phyloP scores from a whole-genome alignment of 2,888 invertebrate species.

The Eilema caniola region DNA sequence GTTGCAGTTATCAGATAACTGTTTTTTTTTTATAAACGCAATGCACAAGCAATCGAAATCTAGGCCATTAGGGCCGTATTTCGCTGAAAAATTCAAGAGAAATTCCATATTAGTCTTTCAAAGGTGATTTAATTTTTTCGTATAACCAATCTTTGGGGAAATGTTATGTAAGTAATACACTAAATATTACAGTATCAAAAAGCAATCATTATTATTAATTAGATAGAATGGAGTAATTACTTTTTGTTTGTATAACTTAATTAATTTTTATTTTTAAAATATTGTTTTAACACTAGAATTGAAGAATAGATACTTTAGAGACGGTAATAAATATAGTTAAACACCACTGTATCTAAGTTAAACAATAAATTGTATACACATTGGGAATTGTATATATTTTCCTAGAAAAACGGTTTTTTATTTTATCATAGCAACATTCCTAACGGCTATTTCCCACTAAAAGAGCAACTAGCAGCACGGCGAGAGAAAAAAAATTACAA shows the following conservation, averaged over 20 bases:
- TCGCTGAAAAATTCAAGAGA: background rate
- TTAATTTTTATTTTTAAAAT: background rate
- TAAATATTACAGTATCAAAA: background rate
- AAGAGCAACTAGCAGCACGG: no score
- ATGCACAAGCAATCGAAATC: background rate
- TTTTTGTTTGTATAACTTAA: background rate
- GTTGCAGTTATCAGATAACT: background rate
- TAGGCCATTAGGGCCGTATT: background rate
- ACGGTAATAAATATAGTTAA: background rate
- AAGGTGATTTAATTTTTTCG: background rate
- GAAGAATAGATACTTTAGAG: background rate
- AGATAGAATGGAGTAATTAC: background rate
- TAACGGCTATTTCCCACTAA: no score
- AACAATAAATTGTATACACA: conserved; percentile 16
- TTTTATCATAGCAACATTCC: background rate
- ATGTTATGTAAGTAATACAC: background rate
- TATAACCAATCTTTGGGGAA: background rate
- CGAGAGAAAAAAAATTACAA: no score
- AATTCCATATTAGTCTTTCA: background rate
- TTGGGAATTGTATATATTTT: conserved; percentile 3
- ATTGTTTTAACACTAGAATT: background rate
- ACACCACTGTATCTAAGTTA: conserved; percentile 3
- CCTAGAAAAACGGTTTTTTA: background rate
- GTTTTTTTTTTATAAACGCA: background rate
- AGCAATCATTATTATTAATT: background rate